These are phyloP conservation scores for Watsonalla cultraria DNA, from an alignment of 2,888 invertebrate genomes.

Conservation along the genomic window DNA sequence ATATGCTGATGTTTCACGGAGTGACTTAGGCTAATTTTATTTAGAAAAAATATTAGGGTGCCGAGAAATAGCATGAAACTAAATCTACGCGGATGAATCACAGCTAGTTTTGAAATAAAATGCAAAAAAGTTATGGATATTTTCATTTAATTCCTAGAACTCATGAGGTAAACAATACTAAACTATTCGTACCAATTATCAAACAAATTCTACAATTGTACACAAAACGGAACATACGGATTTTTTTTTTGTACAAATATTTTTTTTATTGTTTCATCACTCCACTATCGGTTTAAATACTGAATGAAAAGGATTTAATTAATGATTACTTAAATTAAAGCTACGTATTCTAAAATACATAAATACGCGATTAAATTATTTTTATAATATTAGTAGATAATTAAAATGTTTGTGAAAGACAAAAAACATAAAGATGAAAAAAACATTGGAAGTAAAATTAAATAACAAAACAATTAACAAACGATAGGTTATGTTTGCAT, in stretches of 20 bases:
- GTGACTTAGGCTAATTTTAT: no score
- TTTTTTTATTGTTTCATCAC: conserved; percentile 41
- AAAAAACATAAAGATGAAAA: conserved; percentile 50
- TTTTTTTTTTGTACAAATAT: conserved; percentile 38
- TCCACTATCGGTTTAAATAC: conserved; percentile 51
- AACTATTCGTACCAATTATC: conserved; percentile 65
- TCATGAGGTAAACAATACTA: conserved; percentile 78
- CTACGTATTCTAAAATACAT: conserved; percentile 68
- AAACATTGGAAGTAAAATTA: conserved; percentile 67
- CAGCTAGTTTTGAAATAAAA: no score
- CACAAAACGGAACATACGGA: conserved; percentile 17
- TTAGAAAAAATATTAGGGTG: no score
- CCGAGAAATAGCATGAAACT: no score
- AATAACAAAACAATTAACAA: conserved; percentile 72
- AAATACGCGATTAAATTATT: conserved; percentile 64
- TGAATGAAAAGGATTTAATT: conserved; percentile 41
- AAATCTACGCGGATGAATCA: no score
- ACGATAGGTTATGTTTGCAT: conserved; percentile 37
- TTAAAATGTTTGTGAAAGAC: conserved; percentile 38
- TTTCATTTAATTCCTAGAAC: conserved; percentile 75
- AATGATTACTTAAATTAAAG: conserved; percentile 62
- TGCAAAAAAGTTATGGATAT: conserved; percentile 47
- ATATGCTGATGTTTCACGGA: no score
- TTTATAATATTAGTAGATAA: conserved; percentile 27
- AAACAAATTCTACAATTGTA: conserved; percentile 32